Evolutionary conservation across 2,113 vertebrate species (phyloP).

Genomic region (Strix aluco): DNA sequence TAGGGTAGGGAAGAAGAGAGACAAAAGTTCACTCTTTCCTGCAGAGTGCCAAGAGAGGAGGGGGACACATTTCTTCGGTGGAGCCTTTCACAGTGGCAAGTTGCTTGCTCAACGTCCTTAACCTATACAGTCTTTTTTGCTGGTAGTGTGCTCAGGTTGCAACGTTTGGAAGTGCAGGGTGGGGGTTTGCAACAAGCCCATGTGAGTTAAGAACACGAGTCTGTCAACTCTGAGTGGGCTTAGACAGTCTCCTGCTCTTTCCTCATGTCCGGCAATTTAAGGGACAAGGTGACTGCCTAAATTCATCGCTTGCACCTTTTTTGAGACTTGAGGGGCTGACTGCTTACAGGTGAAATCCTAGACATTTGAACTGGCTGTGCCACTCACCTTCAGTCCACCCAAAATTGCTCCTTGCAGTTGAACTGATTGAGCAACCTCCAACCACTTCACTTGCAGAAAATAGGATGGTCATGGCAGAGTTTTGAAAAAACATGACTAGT

Average conservation of each 20-base stretch:
- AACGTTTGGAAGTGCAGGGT: neutral
- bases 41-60: conserved; percentile 82
- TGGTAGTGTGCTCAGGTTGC: neutral
- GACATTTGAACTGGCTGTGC: neutral
- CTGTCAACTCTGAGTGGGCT: neutral
- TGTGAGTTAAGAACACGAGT: neutral
- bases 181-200: neutral
- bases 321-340: neutral
- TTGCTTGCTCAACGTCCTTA: conserved; percentile 79
- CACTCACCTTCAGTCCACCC: neutral
- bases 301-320: neutral
- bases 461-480: neutral
- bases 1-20: conserved; percentile 86
- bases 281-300: neutral
- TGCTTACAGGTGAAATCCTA: neutral
- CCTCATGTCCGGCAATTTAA: neutral
- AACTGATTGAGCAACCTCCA: neutral
- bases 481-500: neutral
- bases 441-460: neutral
- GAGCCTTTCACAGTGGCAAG: conserved; percentile 88
- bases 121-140: conserved; percentile 12
- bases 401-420: neutral
- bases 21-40: conserved; percentile 88
- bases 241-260: neutral
- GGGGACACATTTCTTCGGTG: conserved; percentile 78